phyloP scores from a whole-genome alignment of 2,888 invertebrate species.

The Drosophila fungiperda region DNA sequence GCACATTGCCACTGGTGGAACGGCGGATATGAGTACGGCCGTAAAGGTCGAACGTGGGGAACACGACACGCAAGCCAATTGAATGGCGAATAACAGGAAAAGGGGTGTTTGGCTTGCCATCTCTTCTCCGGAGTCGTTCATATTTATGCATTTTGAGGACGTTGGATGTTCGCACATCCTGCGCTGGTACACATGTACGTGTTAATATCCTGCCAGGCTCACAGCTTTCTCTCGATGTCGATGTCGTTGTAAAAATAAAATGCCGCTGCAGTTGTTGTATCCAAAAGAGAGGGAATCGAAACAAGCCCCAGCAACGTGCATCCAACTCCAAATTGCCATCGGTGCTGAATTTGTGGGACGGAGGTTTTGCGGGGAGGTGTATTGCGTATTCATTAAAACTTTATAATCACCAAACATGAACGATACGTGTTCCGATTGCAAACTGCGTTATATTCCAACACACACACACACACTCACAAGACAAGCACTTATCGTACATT shows the following conservation, averaged over 20 bases:
- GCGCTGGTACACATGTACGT: constrained; percentile 66
- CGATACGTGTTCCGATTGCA: constrained; percentile 65
- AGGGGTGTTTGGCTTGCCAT: constrained; percentile 34
- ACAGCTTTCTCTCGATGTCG: constrained; percentile 54
- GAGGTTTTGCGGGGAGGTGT: constrained; percentile 35
- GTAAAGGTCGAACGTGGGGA: constrained; percentile 54
- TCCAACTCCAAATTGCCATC: constrained; percentile 42
- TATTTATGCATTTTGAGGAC: constrained; percentile 67
- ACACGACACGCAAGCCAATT: constrained; percentile 65
- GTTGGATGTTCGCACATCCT: constrained; percentile 61
- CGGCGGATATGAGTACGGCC: constrained; percentile 43
- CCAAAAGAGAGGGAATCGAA: constrained; percentile 17
- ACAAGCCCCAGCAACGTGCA: constrained; percentile 50
- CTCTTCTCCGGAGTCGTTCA: constrained; percentile 54
- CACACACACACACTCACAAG: constrained; percentile 12
- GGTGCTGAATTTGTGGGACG: constrained; percentile 9
- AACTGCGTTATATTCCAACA: constrained; percentile 43
- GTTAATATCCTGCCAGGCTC: constrained; percentile 70
- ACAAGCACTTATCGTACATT: constrained; percentile 46
- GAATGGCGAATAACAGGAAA: constrained; percentile 34
- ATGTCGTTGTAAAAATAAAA: constrained; percentile 71
- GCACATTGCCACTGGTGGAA: constrained; percentile 46
- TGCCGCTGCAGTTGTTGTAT: constrained; percentile 59
- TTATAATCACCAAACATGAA: constrained; percentile 78
- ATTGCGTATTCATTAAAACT: constrained; percentile 79